Conservation (phyloP, 35 echinoderm and acorn worm species). For the Heliocidaris tuberculata region DNA sequence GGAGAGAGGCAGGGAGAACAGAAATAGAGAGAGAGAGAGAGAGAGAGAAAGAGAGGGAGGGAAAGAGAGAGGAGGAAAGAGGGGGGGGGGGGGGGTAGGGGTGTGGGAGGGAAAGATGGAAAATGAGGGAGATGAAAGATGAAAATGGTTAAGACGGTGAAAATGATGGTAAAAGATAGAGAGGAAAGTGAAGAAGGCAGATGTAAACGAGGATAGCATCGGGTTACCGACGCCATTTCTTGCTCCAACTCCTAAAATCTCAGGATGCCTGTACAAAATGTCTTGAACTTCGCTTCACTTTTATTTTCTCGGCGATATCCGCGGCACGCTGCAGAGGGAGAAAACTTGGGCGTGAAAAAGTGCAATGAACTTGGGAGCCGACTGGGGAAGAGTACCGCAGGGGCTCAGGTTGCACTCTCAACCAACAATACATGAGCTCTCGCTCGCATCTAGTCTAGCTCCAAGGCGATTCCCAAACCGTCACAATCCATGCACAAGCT, state of each 20-base stretch:
- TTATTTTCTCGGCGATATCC: not conserved
- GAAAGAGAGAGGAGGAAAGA: not conserved
- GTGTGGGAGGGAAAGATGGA: too few relatives aligned
- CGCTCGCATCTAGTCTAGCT: not conserved
- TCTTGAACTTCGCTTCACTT: not conserved
- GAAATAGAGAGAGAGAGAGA: not conserved
- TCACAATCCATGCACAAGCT: not conserved
- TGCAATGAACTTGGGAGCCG: not conserved
- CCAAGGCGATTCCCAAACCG: not conserved
- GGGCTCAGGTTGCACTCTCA: not conserved
- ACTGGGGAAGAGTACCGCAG: not conserved
- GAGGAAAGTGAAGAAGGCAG: not conserved
- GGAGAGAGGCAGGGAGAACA: not conserved
- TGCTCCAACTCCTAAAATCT: not conserved
- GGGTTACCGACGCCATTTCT: not conserved
- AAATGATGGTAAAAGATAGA: not conserved
- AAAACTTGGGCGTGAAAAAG: not conserved
- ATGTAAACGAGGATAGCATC: constrained; percentile 14
- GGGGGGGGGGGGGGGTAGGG: not conserved
- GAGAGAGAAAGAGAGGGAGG: not conserved
- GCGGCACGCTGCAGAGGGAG: not conserved
- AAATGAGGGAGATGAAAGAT: not conserved
- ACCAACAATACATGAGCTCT: not conserved
- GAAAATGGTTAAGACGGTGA: not conserved
- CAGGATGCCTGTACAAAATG: not conserved